Conservation (phyloP, 2,797 vertebrate species). For the Myripristis murdjan region DNA sequence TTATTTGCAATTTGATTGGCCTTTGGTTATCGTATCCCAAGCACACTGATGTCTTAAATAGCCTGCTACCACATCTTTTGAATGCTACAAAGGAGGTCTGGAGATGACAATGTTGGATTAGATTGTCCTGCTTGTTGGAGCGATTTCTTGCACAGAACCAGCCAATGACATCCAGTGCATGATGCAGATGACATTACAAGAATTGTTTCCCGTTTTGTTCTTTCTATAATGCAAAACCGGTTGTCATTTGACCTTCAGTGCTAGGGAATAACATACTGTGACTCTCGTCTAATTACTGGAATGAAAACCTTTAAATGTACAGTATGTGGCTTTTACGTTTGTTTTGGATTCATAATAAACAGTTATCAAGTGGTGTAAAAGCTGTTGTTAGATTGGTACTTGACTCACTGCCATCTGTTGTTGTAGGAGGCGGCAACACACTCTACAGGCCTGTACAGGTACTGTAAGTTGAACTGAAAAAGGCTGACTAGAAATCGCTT, state of each 20-base stretch:
- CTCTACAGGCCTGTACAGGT: not conserved
- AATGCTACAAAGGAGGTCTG: conserved; percentile 20
- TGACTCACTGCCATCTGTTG: not conserved
- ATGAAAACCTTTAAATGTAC: conserved; percentile 60
- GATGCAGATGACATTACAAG: conserved; percentile 30
- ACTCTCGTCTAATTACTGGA: conserved; percentile 73
- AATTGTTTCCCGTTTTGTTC: conserved; percentile 35
- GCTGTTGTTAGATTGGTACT: not conserved
- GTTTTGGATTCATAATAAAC: conserved; percentile 73
- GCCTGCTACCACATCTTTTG: conserved; percentile 22
- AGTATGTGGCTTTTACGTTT: conserved; percentile 54
- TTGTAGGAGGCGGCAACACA: conserved; percentile 18
- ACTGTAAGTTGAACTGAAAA: not conserved
- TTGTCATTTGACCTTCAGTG: conserved; percentile 51
- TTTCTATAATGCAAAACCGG: conserved; percentile 42
- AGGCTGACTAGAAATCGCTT: conserved; percentile 20
- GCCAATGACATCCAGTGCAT: conserved; percentile 58
- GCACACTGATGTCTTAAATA: conserved; percentile 63
- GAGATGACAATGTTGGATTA: conserved; percentile 21
- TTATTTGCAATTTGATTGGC: conserved; percentile 39
- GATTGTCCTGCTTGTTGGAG: conserved; percentile 47
- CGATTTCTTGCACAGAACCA: conserved; percentile 29
- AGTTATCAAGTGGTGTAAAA: conserved; percentile 39
- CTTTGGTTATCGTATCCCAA: conserved; percentile 50
- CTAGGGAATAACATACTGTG: conserved; percentile 69